Evolutionary conservation across 2,113 vertebrate species (phyloP), one percentile per base, ranked within the genome.

Genomic region (Sander lucioperca): DNA sequence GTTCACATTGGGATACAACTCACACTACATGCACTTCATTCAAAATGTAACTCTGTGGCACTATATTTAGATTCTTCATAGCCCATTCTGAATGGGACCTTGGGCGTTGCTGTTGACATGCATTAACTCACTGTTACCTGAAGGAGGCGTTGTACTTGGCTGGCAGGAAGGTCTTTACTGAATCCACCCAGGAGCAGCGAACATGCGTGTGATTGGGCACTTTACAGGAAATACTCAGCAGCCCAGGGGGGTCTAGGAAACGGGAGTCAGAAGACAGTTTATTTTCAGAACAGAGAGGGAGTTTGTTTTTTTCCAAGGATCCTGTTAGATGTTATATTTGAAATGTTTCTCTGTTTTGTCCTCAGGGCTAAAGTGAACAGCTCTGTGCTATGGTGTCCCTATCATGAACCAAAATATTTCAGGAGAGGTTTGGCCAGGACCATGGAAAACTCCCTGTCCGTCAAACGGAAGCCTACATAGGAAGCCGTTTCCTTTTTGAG

Each of bases 171-270:
- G 94, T 95, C 66, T 81, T 86, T 5, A 91, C 85, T 0, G 77
- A 79, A 57, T 94, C 92, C 23, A 67, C 61, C 95, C 95, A 96
- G 51, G 90, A 95, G 86, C 94, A 96, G 78, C 81, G 81, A 23
- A 95, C 90, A 36, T 82, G 79, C 1, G 63, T 90, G 86, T 95
- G 93, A 92, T 88, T 95, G 68, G 94, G 93, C 68, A 96, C 79
- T 73, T 66, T 89, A 77, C 94, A 96, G 80, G 94, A 93, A 90
- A 95, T 77, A 18, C 39, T 94, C 54, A 96, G 88, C 33, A 43
- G 83, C 67, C 88, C 93, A 3, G 95, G 95, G 47, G 84, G 82
- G 89, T 92, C 95, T 96, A 84, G 67, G 75, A 86, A 77, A 82
- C 4, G 39, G 30, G 27, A 88, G 73, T 47, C 56, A 66, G 50